These are phyloP conservation scores for Helicoverpa assulta DNA, from an alignment of 2,888 invertebrate genomes.

Conservation along the genomic window DNA sequence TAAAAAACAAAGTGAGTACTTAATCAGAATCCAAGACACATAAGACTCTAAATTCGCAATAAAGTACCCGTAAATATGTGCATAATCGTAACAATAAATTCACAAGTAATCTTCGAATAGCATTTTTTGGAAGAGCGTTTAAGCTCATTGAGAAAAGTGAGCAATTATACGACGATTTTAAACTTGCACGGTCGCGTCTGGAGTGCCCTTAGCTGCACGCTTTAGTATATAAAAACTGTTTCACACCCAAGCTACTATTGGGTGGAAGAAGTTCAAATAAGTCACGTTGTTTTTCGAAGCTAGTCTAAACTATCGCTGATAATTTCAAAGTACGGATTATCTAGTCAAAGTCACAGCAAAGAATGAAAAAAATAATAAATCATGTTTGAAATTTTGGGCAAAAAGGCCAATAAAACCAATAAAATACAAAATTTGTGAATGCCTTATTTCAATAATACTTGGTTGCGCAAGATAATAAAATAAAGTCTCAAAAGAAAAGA, in stretches of 20 bases:
- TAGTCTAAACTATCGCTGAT: conserved; percentile 9
- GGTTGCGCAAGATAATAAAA: conserved; percentile 42
- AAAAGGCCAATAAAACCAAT: conserved; percentile 31
- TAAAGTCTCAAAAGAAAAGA: conserved; percentile 29
- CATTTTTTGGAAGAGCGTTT: conserved; percentile 41
- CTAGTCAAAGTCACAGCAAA: conserved; percentile 9
- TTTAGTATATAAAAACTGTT: conserved; percentile 12
- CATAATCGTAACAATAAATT: conserved; percentile 54
- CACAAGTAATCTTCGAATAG: conserved; percentile 45
- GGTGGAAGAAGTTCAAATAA: conserved; percentile 22
- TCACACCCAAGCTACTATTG: conserved; percentile 11
- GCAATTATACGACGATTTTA: conserved; percentile 58
- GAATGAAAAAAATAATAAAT: not conserved
- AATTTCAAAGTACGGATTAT: not conserved
- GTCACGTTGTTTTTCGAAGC: conserved; percentile 9
- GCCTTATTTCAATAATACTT: conserved; percentile 26
- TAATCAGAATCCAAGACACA: conserved; percentile 32
- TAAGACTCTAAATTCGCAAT: conserved; percentile 32
- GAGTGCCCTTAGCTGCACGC: conserved; percentile 33
- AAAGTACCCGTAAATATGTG: conserved; percentile 47
- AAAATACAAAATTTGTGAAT: conserved; percentile 24
- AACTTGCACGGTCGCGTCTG: conserved; percentile 30
- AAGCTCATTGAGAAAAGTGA: conserved; percentile 58
- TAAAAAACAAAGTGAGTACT: no score
- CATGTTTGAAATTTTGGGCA: not conserved